phyloP scores from a whole-genome alignment of 2,797 vertebrate species.

The Fringilla coelebs region DNA sequence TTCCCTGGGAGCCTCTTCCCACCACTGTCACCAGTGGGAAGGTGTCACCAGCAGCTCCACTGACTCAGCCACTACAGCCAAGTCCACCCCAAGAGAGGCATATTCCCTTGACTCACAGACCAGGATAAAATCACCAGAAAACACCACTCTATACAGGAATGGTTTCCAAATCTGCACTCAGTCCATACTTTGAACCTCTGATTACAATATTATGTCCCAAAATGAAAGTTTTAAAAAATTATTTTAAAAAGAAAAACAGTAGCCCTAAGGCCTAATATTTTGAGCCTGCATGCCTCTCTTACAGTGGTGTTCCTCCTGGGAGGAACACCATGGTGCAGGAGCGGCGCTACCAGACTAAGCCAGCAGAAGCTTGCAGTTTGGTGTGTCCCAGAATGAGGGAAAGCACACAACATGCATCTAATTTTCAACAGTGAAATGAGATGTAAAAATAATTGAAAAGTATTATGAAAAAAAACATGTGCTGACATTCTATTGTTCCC shows the following conservation, averaged over 20 bases:
- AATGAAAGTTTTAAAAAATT: neutral
- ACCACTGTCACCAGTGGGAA: neutral
- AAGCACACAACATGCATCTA: neutral
- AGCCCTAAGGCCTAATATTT: neutral
- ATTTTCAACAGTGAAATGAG: neutral
- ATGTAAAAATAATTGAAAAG: neutral
- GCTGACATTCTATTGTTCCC: neutral
- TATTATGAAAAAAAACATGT: neutral
- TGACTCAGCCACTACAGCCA: neutral
- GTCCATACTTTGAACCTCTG: neutral
- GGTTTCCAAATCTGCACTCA: neutral
- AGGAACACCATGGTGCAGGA: neutral
- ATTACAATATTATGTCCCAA: neutral
- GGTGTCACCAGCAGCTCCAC: neutral
- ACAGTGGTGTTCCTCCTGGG: neutral
- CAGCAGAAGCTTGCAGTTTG: neutral
- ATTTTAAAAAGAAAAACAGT: neutral
- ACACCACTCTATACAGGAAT: neutral
- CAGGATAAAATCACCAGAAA: neutral
- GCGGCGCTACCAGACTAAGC: neutral
- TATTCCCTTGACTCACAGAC: accelerated
- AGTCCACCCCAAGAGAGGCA: accelerated
- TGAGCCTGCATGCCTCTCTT: neutral
- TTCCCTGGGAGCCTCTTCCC: neutral
- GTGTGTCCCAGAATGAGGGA: neutral